Conservation (phyloP, 2,888 invertebrate species). For the Coelinius sp. region DNA sequence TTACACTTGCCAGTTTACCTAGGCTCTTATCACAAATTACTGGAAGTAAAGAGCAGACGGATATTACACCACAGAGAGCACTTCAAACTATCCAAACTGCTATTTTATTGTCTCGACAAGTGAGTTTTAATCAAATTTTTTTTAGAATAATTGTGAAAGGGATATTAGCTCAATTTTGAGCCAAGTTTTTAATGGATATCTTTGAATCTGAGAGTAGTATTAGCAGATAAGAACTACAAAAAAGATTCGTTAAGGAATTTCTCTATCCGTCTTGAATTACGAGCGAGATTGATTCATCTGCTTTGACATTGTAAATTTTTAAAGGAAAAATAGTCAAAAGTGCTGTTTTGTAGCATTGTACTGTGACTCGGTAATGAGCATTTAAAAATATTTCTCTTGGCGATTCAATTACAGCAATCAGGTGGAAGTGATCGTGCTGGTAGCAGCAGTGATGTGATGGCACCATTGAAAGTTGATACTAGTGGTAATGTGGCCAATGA, state of each 20-base stretch:
- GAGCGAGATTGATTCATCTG: too few species aligned
- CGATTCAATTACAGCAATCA: slow-evolving; percentile 57
- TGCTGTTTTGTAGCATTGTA: too few species aligned
- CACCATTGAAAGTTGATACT: slow-evolving; percentile 74
- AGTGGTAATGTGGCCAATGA: slow-evolving; percentile 71
- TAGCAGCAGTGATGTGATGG: slow-evolving; percentile 66
- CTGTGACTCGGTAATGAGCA: not conserved
- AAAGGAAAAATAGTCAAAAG: too few species aligned
- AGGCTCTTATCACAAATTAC: slow-evolving; percentile 73
- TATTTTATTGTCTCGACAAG: slow-evolving; percentile 67
- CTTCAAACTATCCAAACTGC: slow-evolving; percentile 74
- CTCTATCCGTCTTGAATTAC: too few species aligned
- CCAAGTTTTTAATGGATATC: too few species aligned
- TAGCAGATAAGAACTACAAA: too few species aligned
- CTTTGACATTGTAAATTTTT: too few species aligned
- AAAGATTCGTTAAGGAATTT: too few species aligned
- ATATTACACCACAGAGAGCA: slow-evolving; percentile 73
- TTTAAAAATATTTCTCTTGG: not conserved
- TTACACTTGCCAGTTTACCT: slow-evolving; percentile 72
- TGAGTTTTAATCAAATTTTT: slow-evolving; percentile 48
- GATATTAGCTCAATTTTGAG: not conserved
- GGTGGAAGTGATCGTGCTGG: slow-evolving; percentile 60
- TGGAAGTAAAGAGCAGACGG: slow-evolving; percentile 71
- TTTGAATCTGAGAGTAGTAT: too few species aligned
- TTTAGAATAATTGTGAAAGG: not conserved